Evolutionary conservation across 2,888 invertebrate species (phyloP).

Genomic region (Lottia gigantea): DNA sequence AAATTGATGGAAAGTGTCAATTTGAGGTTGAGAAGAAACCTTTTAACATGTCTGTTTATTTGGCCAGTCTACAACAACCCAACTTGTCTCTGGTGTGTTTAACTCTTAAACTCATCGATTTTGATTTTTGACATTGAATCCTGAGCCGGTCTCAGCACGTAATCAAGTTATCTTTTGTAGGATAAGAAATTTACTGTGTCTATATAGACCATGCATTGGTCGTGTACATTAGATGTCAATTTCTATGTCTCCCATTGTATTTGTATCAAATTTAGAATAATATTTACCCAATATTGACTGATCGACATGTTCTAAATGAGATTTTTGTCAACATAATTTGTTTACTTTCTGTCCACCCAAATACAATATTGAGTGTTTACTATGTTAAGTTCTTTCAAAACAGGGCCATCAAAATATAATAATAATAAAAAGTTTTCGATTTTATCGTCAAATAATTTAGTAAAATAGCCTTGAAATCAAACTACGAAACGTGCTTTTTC

Average conservation of each 20-base stretch:
- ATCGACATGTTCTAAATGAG: too few relatives aligned
- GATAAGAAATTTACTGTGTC: neutral
- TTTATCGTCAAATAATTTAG: too few relatives aligned
- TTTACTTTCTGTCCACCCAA: too few relatives aligned
- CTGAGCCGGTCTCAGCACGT: neutral
- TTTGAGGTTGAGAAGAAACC: neutral
- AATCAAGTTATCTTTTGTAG: neutral
- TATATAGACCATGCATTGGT: neutral
- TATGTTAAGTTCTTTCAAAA: too few relatives aligned
- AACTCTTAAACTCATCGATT: neutral
- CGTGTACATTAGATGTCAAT: neutral
- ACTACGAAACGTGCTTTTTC: too few relatives aligned
- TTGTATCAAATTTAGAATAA: neutral
- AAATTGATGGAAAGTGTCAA: conserved; percentile 11
- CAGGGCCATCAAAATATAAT: too few relatives aligned
- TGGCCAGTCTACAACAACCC: neutral
- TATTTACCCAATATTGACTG: too few relatives aligned
- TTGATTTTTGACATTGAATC: neutral
- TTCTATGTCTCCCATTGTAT: conserved; percentile 7
- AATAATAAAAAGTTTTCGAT: too few relatives aligned
- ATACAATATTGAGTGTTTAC: too few relatives aligned
- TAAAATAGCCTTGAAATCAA: too few relatives aligned
- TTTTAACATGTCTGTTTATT: conserved; percentile 2
- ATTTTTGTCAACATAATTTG: too few relatives aligned
- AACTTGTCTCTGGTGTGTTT: neutral